These are phyloP conservation scores for Hylaeus volcanicus DNA, from an alignment of 1,140 invertebrate species.

Conservation along the genomic window DNA sequence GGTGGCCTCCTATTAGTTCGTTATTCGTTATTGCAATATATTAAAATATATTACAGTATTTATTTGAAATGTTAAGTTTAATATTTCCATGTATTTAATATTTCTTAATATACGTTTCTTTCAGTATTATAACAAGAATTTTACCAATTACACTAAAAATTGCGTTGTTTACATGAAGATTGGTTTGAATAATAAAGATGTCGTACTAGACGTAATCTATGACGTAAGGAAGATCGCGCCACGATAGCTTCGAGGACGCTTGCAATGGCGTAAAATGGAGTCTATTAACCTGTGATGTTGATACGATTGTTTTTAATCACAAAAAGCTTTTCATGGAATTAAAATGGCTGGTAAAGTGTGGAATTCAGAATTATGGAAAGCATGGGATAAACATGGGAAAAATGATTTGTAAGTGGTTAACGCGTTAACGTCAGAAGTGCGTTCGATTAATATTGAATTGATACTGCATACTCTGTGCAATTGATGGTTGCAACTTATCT, in stretches of 20 bases:
- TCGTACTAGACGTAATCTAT: constrained; percentile 4
- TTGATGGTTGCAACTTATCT: constrained; percentile 73
- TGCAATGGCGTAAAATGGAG: constrained; percentile 59
- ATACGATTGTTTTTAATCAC: constrained; percentile 71
- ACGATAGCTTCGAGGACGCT: constrained; percentile 51
- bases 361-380: constrained; percentile 84
- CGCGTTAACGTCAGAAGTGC: constrained; percentile 67
- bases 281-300: constrained; percentile 76
- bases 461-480: constrained; percentile 67
- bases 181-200: not conserved
- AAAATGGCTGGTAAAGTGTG: constrained; percentile 80
- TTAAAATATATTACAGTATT: too few species aligned
- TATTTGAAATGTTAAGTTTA: too few species aligned
- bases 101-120: not conserved
- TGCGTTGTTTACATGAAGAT: too few species aligned
- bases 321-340: constrained; percentile 52
- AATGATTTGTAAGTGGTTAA: constrained; percentile 84
- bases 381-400: constrained; percentile 85
- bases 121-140: not conserved
- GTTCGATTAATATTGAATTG: constrained; percentile 72
- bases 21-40: too few species aligned
- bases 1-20: too few species aligned
- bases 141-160: not conserved
- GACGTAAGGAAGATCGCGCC: constrained; percentile 40
- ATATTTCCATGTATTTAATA: too few species aligned